Conservation (phyloP, 2,888 invertebrate species). For the Invenusta paracnida region DNA sequence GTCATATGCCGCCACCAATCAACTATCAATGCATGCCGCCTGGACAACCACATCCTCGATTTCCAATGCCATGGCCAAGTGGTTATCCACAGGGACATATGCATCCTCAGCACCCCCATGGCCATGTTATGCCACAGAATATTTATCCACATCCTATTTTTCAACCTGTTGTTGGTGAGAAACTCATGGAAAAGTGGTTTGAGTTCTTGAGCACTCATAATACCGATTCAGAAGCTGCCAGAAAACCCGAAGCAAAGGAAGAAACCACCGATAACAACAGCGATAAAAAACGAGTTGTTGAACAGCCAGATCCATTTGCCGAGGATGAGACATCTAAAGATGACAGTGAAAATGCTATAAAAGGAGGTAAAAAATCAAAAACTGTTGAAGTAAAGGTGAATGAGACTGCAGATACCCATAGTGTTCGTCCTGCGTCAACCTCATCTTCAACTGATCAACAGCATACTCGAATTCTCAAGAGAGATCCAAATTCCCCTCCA, state of each 20-base stretch:
- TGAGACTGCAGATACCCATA: not conserved
- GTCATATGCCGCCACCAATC: not conserved
- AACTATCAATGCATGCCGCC: not conserved
- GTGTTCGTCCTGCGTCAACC: not conserved
- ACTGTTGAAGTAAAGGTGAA: not conserved
- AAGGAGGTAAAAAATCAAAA: not conserved
- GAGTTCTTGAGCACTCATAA: slow-evolving; percentile 32
- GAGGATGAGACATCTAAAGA: not conserved
- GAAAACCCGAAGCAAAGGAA: not conserved
- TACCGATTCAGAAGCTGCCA: slow-evolving; percentile 13
- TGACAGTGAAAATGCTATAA: not conserved
- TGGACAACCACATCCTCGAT: not conserved
- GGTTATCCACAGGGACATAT: not conserved
- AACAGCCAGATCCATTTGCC: not conserved
- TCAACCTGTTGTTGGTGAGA: not conserved
- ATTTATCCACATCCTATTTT: not conserved
- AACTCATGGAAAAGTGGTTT: slow-evolving; percentile 31
- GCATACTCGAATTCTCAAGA: not conserved
- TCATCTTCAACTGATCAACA: not conserved
- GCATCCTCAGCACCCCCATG: not conserved
- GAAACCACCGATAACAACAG: not conserved
- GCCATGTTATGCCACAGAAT: not conserved
- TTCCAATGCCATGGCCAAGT: not conserved
- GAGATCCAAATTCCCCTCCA: not conserved
- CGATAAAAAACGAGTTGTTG: slow-evolving; percentile 13